Evolutionary conservation across 1,140 invertebrate species (phyloP).

Genomic region (Ruditapes philippinarum): DNA sequence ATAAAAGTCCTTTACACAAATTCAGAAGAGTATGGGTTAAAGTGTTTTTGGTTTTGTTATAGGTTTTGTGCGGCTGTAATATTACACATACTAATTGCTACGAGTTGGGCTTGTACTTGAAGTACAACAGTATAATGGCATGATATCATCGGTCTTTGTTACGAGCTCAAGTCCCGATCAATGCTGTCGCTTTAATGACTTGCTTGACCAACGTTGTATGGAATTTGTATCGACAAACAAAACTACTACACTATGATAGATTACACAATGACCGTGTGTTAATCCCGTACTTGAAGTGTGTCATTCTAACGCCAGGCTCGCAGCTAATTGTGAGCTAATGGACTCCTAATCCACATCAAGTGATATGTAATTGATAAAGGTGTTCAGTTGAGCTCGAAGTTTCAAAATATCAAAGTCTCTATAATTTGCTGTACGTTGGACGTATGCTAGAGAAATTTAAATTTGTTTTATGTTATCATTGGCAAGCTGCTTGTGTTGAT

Average conservation of each 20-base stretch:
- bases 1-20: too few species aligned
- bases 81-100: too few species aligned
- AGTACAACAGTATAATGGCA: too few species aligned
- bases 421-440: not conserved
- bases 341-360: constrained; percentile 43
- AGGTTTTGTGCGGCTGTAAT: too few species aligned
- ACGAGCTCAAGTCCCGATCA: not conserved
- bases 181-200: constrained; percentile 33
- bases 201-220: constrained; percentile 15
- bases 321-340: constrained; percentile 51
- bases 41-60: too few species aligned
- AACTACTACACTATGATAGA: not conserved
- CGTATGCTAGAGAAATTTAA: not conserved
- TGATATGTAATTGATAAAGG: constrained; percentile 41
- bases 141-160: not conserved
- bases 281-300: constrained; percentile 34
- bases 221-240: constrained; percentile 13
- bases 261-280: constrained; percentile 4
- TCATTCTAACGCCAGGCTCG: constrained; percentile 36
- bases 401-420: constrained; percentile 1
- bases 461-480: not conserved
- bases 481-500: too few species aligned
- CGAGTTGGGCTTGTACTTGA: too few species aligned
- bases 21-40: too few species aligned
- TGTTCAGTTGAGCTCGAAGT: constrained; percentile 23